phyloP scores from a whole-genome alignment of 2,797 vertebrate species.

The Sibirionetta formosa region DNA sequence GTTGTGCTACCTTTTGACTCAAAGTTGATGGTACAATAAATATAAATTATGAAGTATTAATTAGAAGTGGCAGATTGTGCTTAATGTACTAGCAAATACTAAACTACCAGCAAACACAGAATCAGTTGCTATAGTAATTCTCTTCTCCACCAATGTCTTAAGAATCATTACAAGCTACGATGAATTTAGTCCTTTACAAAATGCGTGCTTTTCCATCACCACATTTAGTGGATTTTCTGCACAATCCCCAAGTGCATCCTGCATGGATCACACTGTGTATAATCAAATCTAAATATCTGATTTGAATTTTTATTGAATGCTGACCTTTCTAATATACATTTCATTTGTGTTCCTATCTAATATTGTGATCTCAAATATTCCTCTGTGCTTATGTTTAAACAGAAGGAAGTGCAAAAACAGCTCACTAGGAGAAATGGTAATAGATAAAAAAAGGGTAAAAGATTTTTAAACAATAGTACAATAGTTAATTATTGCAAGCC shows the following conservation, averaged over 20 bases:
- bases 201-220: slow-evolving; percentile 4
- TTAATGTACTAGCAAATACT: slow-evolving; percentile 20
- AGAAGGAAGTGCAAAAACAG: background rate
- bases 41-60: slow-evolving; percentile 34
- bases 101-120: background rate
- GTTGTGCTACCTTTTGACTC: background rate
- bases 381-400: background rate
- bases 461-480: background rate
- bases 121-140: slow-evolving; percentile 65
- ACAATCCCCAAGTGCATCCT: background rate
- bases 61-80: slow-evolving; percentile 8
- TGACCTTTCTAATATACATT: slow-evolving; percentile 32
- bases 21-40: background rate
- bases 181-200: slow-evolving; percentile 37
- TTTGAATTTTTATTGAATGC: slow-evolving; percentile 56
- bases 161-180: background rate
- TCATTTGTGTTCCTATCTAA: slow-evolving; percentile 20
- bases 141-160: background rate
- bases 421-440: background rate
- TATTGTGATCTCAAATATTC: background rate
- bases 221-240: slow-evolving; percentile 27
- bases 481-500: slow-evolving; percentile 37
- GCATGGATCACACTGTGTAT: background rate
- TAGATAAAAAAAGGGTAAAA: slow-evolving; percentile 37
- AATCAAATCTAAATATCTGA: slow-evolving; percentile 33